Conservation (phyloP, 2,113 vertebrate species). For the Aix galericulata region DNA sequence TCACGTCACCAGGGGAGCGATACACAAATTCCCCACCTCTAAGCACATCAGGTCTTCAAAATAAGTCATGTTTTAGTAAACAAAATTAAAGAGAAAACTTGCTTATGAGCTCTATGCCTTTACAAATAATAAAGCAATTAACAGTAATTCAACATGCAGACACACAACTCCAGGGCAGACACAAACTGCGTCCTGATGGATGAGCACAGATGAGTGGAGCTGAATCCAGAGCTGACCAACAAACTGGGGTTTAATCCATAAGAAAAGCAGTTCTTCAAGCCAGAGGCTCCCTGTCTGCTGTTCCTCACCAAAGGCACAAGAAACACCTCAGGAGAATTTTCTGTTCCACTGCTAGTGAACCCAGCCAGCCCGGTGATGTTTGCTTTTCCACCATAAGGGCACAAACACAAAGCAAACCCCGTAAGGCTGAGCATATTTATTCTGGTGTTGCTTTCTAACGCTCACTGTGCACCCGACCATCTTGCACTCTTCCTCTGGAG, state of each 20-base stretch:
- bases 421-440: neutral
- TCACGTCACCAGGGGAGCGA: accelerated
- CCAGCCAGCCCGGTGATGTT: neutral
- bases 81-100: neutral
- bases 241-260: neutral
- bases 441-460: neutral
- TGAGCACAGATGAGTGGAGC: neutral
- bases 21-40: neutral
- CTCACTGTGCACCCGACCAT: neutral
- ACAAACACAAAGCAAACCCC: neutral
- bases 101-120: accelerated
- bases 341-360: neutral
- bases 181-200: neutral
- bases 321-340: neutral
- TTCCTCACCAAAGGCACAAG: neutral
- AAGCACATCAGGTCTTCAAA: neutral
- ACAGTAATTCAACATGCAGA: neutral
- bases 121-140: neutral
- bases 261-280: neutral
- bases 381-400: neutral
- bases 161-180: neutral
- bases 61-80: neutral
- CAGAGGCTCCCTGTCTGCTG: accelerated
- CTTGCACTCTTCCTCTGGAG: neutral
- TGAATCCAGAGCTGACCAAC: neutral